Conservation (phyloP, 2,113 vertebrate species). For the Scomber scombrus region DNA sequence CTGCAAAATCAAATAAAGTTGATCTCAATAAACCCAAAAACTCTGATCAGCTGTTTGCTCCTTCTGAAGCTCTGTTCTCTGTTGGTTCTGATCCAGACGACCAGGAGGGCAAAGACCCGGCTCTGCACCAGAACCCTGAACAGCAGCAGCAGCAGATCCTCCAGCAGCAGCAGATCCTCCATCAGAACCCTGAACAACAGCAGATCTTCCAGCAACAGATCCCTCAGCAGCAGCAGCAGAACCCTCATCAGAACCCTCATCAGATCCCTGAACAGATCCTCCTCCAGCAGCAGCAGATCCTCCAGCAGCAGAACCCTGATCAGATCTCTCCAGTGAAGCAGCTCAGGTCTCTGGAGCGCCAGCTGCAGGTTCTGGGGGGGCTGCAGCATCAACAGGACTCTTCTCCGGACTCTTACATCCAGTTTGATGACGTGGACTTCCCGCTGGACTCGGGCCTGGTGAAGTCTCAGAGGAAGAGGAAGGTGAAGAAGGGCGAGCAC, state of each 20-base stretch:
- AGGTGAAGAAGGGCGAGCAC: constrained; percentile 34
- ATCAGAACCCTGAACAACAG: too few species aligned
- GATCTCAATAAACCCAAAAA: too few species aligned
- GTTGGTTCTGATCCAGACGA: constrained; percentile 33
- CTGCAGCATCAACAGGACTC: constrained; percentile 3
- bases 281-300: too few species aligned
- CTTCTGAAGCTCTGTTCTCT: background rate
- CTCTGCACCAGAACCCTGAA: background rate
- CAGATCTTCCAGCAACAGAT: too few species aligned
- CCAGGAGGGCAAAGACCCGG: constrained; percentile 20
- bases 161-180: too few species aligned
- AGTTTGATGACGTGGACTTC: constrained; percentile 80
- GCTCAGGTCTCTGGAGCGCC: constrained; percentile 59
- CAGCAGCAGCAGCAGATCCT: too few species aligned
- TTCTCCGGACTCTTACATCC: constrained; percentile 57
- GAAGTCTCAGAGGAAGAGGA: constrained; percentile 29
- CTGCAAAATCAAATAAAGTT: too few species aligned
- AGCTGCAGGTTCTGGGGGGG: constrained; percentile 55
- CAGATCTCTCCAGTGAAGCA: background rate
- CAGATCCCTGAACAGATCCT: too few species aligned
- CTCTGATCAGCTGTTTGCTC: too few species aligned
- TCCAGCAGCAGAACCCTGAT: too few species aligned
- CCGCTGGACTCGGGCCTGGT: constrained; percentile 30
- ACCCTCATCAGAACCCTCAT: too few species aligned
- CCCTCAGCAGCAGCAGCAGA: too few species aligned